Evolutionary conservation across 2,888 invertebrate species (phyloP), one percentile per base, ranked within the genome.

Genomic region (Plutella xylostella): DNA sequence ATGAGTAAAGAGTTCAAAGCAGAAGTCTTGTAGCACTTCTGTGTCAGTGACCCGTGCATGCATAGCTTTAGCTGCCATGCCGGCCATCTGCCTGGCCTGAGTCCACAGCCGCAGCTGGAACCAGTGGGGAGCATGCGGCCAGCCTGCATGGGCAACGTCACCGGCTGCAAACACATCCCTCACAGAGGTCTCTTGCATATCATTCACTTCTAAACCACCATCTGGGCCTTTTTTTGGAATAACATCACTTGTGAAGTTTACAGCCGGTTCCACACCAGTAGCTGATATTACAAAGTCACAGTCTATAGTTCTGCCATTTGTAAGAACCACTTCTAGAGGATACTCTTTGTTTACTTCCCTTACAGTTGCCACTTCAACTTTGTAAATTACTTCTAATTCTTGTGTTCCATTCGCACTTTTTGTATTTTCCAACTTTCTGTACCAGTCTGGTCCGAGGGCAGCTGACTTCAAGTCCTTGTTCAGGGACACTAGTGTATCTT

Each of bases 361-460:
- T 11, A 87, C 72, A 51, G 73, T 66, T 46, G 63, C 56, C 39
- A 90, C 69, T 68, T 90, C 88, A 14, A 85, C 75, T 63, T 87
- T 82, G 50, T 88, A 88, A 51, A 91, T 78, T 37, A 93, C 86
- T 54, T 85, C 85, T 28, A 88, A 72, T 42, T 87, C 85, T 43
- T 84, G 73, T 45, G 70, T 65, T 12, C 71, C 72, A 45, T 55
- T 65, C 7, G 90, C 89, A 58, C 73, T 82, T 46, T 90, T 87
- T 43, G 87, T 72, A 11, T 53, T 52, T 60, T 83, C 77, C 25
- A 93, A 80, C 59, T 87, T 88, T 47, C 85, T 85, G 58, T 93
- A 93, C 99, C 99, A 99, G 76, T 99, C 97, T 7, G 98, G 98
- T 0, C 99, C 99, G 45, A 99, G 84, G 3, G 99, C 97, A 50